Evolutionary conservation across 92 coral and sea anemone species (phyloP).

Genomic region (Palythoa caribaeorum): DNA sequence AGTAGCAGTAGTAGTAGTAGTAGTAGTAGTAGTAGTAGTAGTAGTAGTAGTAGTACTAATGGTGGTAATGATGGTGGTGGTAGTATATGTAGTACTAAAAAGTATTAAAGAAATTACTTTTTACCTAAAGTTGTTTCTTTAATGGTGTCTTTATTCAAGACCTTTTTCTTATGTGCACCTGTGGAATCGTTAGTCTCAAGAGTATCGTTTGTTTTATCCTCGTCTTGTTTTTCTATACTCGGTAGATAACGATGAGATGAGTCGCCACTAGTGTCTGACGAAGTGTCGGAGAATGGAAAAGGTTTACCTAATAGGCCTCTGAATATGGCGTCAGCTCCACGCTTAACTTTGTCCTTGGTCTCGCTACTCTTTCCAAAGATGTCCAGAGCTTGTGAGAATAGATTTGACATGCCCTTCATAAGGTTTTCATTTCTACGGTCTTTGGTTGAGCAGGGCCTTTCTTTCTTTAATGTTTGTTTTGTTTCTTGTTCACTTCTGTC

Average conservation of each 20-base stretch:
- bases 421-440: not conserved
- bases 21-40: no score
- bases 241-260: not conserved
- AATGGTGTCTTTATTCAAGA: not conserved
- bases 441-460: not conserved
- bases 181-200: not conserved
- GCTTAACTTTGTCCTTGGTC: not conserved
- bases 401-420: not conserved
- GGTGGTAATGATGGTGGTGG: not conserved
- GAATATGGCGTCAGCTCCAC: slow-evolving; percentile 1
- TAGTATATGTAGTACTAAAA: not conserved
- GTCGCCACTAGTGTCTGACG: not conserved
- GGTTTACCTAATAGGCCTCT: slow-evolving; percentile 1
- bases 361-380: not conserved
- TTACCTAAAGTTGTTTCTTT: not conserved
- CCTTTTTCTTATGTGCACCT: not conserved
- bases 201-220: not conserved
- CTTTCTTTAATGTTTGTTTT: not conserved
- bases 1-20: no score
- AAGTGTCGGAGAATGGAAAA: not conserved
- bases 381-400: slow-evolving; percentile 18
- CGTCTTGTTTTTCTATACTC: not conserved
- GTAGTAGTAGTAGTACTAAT: no score
- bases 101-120: not conserved
- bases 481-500: not conserved